Evolutionary conservation across 2,113 vertebrate species (phyloP), one percentile per base, ranked within the genome.

Genomic region (Ophthalmolycus amberensis): DNA sequence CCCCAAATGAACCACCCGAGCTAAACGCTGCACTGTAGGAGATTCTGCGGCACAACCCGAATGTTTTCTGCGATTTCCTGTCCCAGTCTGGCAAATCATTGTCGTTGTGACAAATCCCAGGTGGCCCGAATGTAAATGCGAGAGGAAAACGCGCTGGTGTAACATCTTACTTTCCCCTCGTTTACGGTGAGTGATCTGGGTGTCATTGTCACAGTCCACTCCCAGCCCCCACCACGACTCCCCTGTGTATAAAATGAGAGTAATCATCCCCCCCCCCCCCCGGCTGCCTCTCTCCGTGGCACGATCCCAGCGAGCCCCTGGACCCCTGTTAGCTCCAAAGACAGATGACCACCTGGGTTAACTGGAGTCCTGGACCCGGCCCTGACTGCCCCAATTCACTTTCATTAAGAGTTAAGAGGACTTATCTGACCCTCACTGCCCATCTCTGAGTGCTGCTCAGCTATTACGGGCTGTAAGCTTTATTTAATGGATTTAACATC

Each of bases 401-500:
- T 95, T 95, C 95, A 94, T 95, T 95, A 95, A 92, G 93, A 95
- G 86, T 93, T 91, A 93, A 91, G 87, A 82, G 93, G 91, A 95
- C 94, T 93, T 93, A 94, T 94, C 89, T 94, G 93, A 94, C 91
- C 93, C 93, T 88, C 88, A 67, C 92, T 91, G 92, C 83, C 88
- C 90, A 84, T 92, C 89, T 88, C 96, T 89, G 95, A 96, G 95
- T 95, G 96, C 96, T 96, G 96, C 96, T 96, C 94, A 93, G 95
- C 96, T 95, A 97, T 84, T 95, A 97, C 93, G 91, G 93, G 94
- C 94, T 96, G 96, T 98, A 98, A 99, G 97, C 97, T 99, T 99
- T 99, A 99, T 97, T 98, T 99, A 98, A 99, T 99, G 96, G 98
- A 98, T 99, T 99, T 99, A 98, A 97, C 97, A 98, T 98, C 97